Conservation (phyloP, 2,797 vertebrate species). For the Leptodactylus fallax region DNA sequence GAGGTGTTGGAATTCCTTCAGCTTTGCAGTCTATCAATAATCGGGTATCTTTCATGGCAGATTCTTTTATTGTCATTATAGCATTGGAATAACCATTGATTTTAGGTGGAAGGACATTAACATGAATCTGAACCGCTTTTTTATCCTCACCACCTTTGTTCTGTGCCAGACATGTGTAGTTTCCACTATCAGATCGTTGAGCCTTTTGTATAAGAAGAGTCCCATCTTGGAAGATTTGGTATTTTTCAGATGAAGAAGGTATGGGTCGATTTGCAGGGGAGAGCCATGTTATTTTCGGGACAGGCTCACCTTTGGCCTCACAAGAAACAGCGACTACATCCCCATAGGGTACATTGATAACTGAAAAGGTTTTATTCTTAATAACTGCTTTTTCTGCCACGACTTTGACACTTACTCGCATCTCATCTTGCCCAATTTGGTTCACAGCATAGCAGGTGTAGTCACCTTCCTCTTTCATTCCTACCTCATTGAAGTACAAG, state of each 20-base stretch:
- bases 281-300: constrained; percentile 83
- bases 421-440: constrained; percentile 90
- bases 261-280: constrained; percentile 84
- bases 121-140: constrained; percentile 78
- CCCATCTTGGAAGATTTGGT: constrained; percentile 82
- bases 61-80: constrained; percentile 74
- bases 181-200: constrained; percentile 88
- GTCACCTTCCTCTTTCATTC: constrained; percentile 85
- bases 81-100: constrained; percentile 80
- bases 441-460: constrained; percentile 95
- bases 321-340: constrained; percentile 80
- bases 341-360: constrained; percentile 80
- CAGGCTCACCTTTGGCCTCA: constrained; percentile 81
- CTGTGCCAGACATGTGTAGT: constrained; percentile 87
- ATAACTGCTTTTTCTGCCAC: constrained; percentile 78
- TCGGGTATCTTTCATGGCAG: constrained; percentile 74
- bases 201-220: constrained; percentile 85
- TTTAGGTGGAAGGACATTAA: constrained; percentile 80
- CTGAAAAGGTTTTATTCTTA: constrained; percentile 72
- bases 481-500: constrained; percentile 88
- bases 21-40: constrained; percentile 83
- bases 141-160: constrained; percentile 86
- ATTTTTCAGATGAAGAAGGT: constrained; percentile 79
- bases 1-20: constrained; percentile 82
- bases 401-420: constrained; percentile 87